phyloP scores from a whole-genome alignment of 2,113 vertebrate genomes.

The Myotis lucifugus region DNA sequence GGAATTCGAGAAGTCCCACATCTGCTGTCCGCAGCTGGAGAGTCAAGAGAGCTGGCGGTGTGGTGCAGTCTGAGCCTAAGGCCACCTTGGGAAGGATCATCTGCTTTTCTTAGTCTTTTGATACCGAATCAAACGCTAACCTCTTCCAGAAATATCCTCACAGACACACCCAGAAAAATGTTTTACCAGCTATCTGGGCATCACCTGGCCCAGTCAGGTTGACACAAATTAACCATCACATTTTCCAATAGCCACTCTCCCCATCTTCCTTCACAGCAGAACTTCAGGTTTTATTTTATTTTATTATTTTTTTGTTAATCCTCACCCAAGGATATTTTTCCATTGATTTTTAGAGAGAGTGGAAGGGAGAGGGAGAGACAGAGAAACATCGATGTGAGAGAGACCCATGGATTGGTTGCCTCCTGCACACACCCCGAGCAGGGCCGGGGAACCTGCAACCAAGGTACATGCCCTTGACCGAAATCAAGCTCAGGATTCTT shows the following conservation, averaged over 20 bases:
- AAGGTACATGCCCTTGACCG: too few relatives aligned
- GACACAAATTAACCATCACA: too few relatives aligned
- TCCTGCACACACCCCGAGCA: too few relatives aligned
- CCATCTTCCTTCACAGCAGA: not conserved
- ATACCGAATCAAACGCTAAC: not conserved
- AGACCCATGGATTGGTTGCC: too few relatives aligned
- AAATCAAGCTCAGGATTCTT: too few relatives aligned
- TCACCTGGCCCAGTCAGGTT: not conserved
- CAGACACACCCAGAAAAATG: not conserved
- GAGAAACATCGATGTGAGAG: too few relatives aligned
- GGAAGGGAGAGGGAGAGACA: too few relatives aligned
- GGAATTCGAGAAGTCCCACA: not conserved
- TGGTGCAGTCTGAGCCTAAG: not conserved
- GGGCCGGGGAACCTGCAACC: too few relatives aligned
- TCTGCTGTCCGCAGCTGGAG: not conserved
- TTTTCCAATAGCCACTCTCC: not conserved
- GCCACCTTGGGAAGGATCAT: not conserved
- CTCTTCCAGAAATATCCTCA: not conserved
- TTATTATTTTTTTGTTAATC: too few relatives aligned
- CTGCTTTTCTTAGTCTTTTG: not conserved
- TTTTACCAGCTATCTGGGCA: not conserved
- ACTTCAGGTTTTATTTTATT: not conserved
- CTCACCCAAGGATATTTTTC: too few relatives aligned
- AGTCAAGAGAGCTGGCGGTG: not conserved
- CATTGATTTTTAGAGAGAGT: too few relatives aligned